Conservation (phyloP, 2,888 invertebrate species). For the Pristionchus maxplancki region DNA sequence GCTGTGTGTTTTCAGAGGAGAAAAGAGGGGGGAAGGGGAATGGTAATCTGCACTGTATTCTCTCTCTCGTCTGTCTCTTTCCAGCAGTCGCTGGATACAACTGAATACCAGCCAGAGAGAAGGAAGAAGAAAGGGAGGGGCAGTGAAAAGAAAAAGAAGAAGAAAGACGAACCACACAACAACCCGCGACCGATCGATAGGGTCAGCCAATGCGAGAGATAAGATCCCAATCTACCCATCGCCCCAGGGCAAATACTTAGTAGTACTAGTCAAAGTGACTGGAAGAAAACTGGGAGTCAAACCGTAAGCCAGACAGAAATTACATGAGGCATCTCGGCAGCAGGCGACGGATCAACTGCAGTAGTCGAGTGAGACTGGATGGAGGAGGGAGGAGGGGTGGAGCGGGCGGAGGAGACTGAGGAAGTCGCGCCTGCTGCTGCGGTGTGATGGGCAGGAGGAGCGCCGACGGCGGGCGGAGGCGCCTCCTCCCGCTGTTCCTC, state of each 20-base stretch:
- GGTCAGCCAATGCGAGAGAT: background rate
- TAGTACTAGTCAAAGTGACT: background rate
- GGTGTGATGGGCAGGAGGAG: slow-evolving; percentile 2
- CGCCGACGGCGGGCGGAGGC: background rate
- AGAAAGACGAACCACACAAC: slow-evolving; percentile 33
- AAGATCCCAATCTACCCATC: background rate
- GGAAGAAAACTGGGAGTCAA: background rate
- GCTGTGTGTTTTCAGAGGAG: background rate
- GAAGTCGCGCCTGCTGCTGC: background rate
- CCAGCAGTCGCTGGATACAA: background rate
- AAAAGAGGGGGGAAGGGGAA: background rate
- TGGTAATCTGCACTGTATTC: background rate
- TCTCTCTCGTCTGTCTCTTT: background rate
- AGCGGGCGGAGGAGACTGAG: background rate
- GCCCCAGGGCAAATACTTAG: background rate
- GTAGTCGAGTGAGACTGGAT: background rate
- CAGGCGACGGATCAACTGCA: too few species aligned
- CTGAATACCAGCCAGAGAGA: background rate
- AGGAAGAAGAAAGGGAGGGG: background rate
- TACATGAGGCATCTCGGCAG: slow-evolving; percentile 34
- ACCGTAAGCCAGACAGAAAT: slow-evolving; percentile 46
- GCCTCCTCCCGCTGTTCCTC: background rate
- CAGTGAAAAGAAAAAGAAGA: background rate
- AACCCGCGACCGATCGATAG: background rate
- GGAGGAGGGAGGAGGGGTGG: background rate